phyloP scores from a whole-genome alignment of 2,888 invertebrate genomes.

The Magallana nippona region DNA sequence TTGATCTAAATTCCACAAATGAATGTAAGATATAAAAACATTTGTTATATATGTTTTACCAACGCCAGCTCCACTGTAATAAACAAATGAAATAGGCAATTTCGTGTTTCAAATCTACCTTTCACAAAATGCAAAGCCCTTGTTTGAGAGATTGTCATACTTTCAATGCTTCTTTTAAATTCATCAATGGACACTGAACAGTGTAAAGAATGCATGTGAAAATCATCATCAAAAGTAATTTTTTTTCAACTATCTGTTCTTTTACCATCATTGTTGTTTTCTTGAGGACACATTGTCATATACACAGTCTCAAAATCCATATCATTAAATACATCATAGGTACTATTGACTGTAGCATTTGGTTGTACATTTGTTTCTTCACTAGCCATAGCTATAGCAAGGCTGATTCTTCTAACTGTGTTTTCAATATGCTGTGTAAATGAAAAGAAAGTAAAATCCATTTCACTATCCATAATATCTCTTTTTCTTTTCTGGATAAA shows the following conservation, averaged over 20 bases:
- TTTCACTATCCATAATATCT: background rate
- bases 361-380: background rate
- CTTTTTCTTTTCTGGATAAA: conserved; percentile 41
- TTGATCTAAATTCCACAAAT: no score
- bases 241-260: background rate
- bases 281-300: background rate
- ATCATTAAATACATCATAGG: no score
- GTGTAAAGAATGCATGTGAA: conserved; percentile 41
- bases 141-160: conserved; percentile 38
- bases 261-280: background rate
- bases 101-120: background rate
- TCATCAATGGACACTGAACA: conserved; percentile 36
- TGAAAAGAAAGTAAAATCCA: background rate
- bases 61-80: conserved; percentile 44
- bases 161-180: conserved; percentile 25
- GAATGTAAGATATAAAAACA: conserved; percentile 34
- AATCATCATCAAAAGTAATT: conserved; percentile 28
- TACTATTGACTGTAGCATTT: no score
- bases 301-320: no score
- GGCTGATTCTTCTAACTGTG: conserved; percentile 34
- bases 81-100: conserved; percentile 37
- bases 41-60: conserved; percentile 38
- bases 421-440: conserved; percentile 40
- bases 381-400: background rate
- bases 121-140: conserved; percentile 28